Evolutionary conservation across 2,797 vertebrate genomes (phyloP), one percentile per base, ranked within the genome.

Genomic region (Selene dorsalis): DNA sequence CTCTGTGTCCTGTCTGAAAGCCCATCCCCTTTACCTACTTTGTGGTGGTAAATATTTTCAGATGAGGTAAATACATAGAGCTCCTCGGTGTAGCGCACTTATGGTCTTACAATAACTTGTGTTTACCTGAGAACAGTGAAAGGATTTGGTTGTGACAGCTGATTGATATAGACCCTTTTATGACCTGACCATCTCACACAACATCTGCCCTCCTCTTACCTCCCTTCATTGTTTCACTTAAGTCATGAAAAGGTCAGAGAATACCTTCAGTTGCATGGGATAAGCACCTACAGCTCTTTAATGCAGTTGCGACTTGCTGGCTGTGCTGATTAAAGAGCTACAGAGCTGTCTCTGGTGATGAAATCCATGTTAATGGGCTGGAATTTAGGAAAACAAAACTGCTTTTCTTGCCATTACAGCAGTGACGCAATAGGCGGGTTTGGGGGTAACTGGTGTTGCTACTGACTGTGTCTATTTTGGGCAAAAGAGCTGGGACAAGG

Each of bases 381-480:
- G 91, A 95, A 92, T 69, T 81, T 85, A 83, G 90, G 85, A 91
- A 94, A 95, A 96, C 94, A 96, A 96, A 96, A 96, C 94, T 94
- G 94, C 95, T 96, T 96, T 96, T 96, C 95, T 96, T 95, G 95
- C 93, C 87, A 70, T 93, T 93, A 91, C 83, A 52, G 91, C 89
- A 89, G 91, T 92, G 93, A 82, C 93, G 89, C 92, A 94, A 70
- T 91, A 92, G 94, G 93, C 94, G 91, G 93, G 28, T 79, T 94
- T 93, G 91, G 93, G 94, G 92, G 91, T 92, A 93, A 94, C 93
- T 94, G 93, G 91, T 2, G 69, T 32, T 91, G 91, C 94, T 93
- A 91, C 92, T 93, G 92, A 95, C 93, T 84, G 85, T 93, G 95
- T 94, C 95, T 96, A 96, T 96, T 97, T 96, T 95, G 94, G 94